Evolutionary conservation across 2,113 vertebrate genomes (phyloP), one percentile per base, ranked within the genome.

Genomic region (Tretioscincus oriximinensis): DNA sequence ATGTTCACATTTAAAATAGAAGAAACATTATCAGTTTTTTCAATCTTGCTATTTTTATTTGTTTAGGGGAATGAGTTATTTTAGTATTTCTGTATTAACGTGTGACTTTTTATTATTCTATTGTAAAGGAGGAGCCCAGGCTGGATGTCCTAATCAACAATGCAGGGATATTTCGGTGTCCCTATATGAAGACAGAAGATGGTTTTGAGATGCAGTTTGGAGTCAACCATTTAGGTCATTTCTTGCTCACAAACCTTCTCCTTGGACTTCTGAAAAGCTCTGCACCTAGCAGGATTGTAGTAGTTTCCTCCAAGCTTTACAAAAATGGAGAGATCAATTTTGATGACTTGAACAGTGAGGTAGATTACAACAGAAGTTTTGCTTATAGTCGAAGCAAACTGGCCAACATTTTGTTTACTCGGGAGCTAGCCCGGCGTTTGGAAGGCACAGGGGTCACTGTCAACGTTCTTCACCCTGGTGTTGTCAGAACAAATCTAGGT

Each of bases 181-280:
- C 98, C 0, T 98, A 98, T 85, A 94, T 92, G 82, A 97, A 96
- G 94, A 99, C 98, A 0, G 97, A 98, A 87, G 98, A 99, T 31
- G 98, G 97, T 5, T 98, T 99, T 90, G 97, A 99, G 91, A 97
- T 97, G 97, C 98, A 99, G 70, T 95, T 99, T 5, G 97, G 97
- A 1, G 97, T 99, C 82, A 99, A 99, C 88, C 98, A 99, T 84
- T 93, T 99, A 77, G 98, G 98, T 22, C 97, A 99, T 92, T 98
- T 99, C 92, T 95, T 99, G 47, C 96, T 99, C 87, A 99, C 97
- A 61, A 95, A 95, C 84, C 97, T 99, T 80, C 96, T 99, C 81
- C 95, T 99, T 70, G 96, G 97, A 84, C 96, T 96, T 11, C 95
- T 99, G 76, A 98, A 98, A 94, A 92, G 87, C 71, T 98, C 98